phyloP scores from a whole-genome alignment of 1,140 invertebrate species.

The Bombus huntii region DNA sequence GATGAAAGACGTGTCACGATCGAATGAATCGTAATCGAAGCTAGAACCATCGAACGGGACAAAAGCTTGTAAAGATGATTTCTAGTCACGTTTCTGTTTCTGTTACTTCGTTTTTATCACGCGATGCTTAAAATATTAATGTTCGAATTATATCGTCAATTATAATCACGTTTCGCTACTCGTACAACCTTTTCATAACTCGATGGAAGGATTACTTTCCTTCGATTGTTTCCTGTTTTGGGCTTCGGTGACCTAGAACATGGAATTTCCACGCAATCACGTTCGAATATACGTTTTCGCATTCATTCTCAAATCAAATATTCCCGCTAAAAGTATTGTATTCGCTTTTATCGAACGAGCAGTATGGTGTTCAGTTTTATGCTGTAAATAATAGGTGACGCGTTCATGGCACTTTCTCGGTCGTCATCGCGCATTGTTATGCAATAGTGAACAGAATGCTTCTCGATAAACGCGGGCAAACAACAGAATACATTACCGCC shows the following conservation, averaged over 20 bases:
- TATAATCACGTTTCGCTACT: neutral
- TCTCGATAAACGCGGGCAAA: neutral
- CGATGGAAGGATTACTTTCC: neutral
- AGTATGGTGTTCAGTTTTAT: neutral
- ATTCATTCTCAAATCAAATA: neutral
- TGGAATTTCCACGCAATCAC: neutral
- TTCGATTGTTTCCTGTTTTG: neutral
- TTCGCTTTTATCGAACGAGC: constrained; percentile 25
- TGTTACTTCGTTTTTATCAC: neutral
- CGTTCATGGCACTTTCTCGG: neutral
- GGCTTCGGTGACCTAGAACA: neutral
- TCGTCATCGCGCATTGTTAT: neutral
- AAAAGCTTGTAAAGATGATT: neutral
- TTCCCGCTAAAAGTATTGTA: constrained; percentile 5
- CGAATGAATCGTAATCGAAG: neutral
- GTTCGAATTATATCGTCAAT: neutral
- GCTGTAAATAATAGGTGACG: constrained; percentile 21
- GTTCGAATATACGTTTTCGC: neutral
- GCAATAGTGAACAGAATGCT: neutral
- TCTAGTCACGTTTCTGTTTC: neutral
- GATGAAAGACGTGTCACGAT: neutral
- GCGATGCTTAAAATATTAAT: neutral
- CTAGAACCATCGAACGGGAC: neutral
- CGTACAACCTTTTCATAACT: neutral
- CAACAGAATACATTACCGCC: neutral